These are phyloP conservation scores for Pristis pectinata DNA, from an alignment of 2,797 vertebrate genomes.

Conservation along the genomic window DNA sequence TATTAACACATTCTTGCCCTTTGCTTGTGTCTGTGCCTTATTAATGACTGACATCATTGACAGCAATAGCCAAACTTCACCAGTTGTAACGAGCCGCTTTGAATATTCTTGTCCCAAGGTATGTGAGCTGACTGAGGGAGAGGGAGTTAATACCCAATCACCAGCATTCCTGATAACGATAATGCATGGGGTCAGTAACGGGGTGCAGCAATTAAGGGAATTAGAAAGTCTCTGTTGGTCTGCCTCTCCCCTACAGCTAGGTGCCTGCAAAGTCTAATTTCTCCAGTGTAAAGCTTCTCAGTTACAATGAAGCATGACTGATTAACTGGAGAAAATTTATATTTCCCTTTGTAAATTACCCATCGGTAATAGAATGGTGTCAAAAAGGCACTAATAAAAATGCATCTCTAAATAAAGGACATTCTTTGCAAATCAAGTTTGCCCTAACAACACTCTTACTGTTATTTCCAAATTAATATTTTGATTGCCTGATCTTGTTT, in stretches of 20 bases:
- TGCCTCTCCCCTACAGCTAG: neutral
- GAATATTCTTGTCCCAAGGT: neutral
- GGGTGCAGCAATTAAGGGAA: neutral
- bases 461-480: neutral
- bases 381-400: neutral
- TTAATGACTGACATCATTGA: neutral
- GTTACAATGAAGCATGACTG: neutral
- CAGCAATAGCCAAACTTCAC: neutral
- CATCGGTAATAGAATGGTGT: neutral
- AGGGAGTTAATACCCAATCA: neutral
- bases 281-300: neutral
- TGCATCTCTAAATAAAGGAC: neutral
- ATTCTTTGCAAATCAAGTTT: neutral
- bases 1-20: slow-evolving; percentile 13
- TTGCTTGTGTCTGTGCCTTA: neutral
- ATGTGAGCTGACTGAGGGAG: neutral
- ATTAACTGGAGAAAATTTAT: neutral
- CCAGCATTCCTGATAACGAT: neutral
- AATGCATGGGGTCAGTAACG: neutral
- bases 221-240: neutral
- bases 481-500: neutral
- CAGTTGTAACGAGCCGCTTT: neutral
- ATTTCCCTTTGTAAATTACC: neutral
- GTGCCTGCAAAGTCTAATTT: neutral
- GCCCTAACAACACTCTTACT: neutral